A percentile compares a stretch with the other conserved stretches of the same genome.
These are phyloP conservation scores for Trematomus bernacchii DNA, from an alignment of 2,797 vertebrate species.

Conservation along the genomic window DNA sequence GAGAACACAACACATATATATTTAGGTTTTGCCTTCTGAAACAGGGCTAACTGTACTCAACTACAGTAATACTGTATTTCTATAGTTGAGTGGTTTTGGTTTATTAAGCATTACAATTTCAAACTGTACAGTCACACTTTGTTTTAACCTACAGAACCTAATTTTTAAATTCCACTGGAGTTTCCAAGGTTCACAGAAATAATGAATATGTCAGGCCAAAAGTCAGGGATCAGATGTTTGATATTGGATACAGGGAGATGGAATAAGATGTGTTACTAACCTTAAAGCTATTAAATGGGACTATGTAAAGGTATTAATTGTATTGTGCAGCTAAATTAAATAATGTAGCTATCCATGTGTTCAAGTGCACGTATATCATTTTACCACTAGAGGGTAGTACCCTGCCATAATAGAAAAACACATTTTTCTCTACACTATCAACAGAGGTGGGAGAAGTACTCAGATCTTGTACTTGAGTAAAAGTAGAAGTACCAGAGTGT, in stretches of 20 bases:
- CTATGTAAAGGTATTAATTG: neutral
- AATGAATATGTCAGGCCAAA: neutral
- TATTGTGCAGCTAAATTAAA: neutral
- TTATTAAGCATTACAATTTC: neutral
- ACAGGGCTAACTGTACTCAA: neutral
- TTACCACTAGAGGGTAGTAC: slow-evolving; percentile 7
- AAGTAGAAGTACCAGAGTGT: too few relatives aligned
- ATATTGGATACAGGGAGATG: neutral
- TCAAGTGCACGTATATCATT: neutral
- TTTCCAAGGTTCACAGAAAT: neutral
- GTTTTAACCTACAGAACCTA: neutral
- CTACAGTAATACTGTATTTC: neutral
- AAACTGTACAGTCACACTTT: neutral
- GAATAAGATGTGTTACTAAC: neutral
- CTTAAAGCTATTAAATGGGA: neutral
- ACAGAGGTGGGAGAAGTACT: neutral
- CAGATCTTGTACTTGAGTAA: too few relatives aligned
- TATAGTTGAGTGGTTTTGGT: neutral
- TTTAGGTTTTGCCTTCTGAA: neutral
- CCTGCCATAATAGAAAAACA: neutral
- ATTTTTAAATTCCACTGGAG: neutral
- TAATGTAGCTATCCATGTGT: neutral
- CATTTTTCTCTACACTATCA: neutral
- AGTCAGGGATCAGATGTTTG: too few relatives aligned
- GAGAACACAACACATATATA: too few relatives aligned